A percentile compares a stretch with the other conserved stretches of the same genome.
These are phyloP conservation scores for Neopipo cinnamomea DNA, from an alignment of 2,113 vertebrate genomes.

Conservation along the genomic window DNA sequence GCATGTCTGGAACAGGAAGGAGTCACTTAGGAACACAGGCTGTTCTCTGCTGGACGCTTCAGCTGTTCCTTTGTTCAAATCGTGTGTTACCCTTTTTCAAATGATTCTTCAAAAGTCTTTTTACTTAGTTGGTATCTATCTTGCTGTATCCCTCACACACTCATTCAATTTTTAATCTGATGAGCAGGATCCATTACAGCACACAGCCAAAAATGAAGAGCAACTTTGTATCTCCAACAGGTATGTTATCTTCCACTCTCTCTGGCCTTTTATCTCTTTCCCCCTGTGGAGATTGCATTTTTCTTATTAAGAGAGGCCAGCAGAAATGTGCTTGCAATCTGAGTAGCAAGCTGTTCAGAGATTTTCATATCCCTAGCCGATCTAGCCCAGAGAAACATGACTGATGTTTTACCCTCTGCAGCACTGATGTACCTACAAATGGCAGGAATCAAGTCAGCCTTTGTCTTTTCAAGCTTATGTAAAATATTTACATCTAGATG, in stretches of 20 bases:
- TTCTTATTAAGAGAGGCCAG: not conserved
- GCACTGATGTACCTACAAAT: not conserved
- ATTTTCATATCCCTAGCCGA: not conserved
- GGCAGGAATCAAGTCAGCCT: not conserved
- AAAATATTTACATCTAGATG: slow-evolving; percentile 39
- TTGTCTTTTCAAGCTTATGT: not conserved
- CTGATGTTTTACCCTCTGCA: not conserved
- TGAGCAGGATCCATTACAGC: not conserved
- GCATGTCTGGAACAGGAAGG: not conserved
- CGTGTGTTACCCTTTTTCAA: not conserved
- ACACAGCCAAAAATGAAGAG: not conserved
- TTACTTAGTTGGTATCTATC: not conserved
- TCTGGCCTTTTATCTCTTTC: not conserved
- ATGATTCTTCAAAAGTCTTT: not conserved
- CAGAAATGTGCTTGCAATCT: not conserved
- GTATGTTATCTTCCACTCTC: not conserved
- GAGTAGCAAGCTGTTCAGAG: not conserved
- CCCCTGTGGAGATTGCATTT: not conserved
- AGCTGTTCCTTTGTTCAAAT: not conserved
- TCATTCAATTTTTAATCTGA: not conserved
- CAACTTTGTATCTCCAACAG: not conserved
- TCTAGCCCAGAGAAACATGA: not conserved
- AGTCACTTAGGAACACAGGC: not conserved
- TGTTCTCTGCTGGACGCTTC: not conserved
- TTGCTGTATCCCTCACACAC: not conserved